Conservation (phyloP, 2,888 invertebrate genomes). For the Empis stercorea region DNA sequence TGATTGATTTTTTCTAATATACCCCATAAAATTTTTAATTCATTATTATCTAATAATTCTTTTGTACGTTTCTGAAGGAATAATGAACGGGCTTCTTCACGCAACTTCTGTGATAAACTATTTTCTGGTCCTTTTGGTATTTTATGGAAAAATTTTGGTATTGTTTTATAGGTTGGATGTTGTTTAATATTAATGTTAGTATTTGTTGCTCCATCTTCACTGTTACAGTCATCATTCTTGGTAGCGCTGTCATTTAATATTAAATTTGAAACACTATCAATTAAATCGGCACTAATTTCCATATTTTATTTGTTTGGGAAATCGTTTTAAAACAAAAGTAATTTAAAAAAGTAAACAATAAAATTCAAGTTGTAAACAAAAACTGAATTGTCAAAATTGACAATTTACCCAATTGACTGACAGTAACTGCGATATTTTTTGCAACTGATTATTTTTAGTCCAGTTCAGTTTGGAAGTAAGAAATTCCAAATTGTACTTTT, state of each 20-base stretch:
- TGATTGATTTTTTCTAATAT: slow-evolving; percentile 65
- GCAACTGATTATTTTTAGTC: too few species aligned
- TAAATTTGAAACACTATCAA: neutral
- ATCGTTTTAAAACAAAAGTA: too few species aligned
- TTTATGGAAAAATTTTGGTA: slow-evolving; percentile 65
- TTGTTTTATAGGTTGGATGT: slow-evolving; percentile 39
- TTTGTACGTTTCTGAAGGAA: slow-evolving; percentile 76
- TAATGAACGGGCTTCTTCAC: slow-evolving; percentile 79
- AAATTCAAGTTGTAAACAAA: too few species aligned
- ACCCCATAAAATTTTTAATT: slow-evolving; percentile 70
- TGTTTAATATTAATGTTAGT: neutral
- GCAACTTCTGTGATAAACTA: slow-evolving; percentile 60
- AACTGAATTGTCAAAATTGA: too few species aligned
- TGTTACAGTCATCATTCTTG: too few species aligned
- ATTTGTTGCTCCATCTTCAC: too few species aligned
- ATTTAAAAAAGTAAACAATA: too few species aligned
- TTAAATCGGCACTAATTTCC: neutral
- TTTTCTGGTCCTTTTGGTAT: slow-evolving; percentile 61
- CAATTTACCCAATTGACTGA: too few species aligned
- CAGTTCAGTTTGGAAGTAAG: too few species aligned
- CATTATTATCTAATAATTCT: slow-evolving; percentile 74
- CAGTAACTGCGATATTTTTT: too few species aligned
- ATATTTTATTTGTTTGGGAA: neutral
- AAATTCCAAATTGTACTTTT: too few species aligned
- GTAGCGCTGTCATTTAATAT: neutral